phyloP scores from a whole-genome alignment of 2,113 vertebrate genomes.

The Perognathus longimembris region DNA sequence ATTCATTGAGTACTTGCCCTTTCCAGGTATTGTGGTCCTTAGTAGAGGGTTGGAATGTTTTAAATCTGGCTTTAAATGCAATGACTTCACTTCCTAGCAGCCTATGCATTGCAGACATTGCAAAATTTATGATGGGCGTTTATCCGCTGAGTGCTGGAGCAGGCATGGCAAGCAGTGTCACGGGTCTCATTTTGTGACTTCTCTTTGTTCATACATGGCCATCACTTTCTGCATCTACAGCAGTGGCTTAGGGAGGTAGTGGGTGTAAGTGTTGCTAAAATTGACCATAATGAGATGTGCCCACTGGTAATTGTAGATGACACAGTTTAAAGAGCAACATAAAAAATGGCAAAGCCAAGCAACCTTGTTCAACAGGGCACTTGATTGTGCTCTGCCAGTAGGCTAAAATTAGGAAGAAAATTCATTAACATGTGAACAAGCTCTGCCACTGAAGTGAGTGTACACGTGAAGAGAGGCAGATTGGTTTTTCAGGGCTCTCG shows the following conservation, averaged over 20 bases:
- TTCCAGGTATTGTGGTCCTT: background rate
- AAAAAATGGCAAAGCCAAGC: background rate
- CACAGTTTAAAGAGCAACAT: background rate
- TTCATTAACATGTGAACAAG: conserved; percentile 1
- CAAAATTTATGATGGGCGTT: background rate
- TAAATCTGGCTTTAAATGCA: background rate
- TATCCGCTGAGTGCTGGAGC: background rate
- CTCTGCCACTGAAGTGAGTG: background rate
- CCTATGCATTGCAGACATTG: too few relatives aligned
- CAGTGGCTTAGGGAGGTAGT: background rate
- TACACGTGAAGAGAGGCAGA: background rate
- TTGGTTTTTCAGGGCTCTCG: background rate
- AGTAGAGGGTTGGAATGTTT: background rate
- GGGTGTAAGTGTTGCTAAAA: background rate
- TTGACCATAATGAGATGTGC: background rate
- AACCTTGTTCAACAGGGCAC: background rate
- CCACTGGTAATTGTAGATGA: background rate
- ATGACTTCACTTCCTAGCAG: background rate
- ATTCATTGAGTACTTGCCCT: background rate
- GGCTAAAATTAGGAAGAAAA: background rate
- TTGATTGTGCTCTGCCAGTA: background rate
- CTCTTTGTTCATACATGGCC: background rate
- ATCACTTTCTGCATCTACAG: background rate
- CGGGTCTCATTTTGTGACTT: background rate
- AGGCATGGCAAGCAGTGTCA: too few relatives aligned